These are phyloP conservation scores for Neolamprologus longior DNA, from an alignment of 2,113 vertebrate genomes.

Conservation along the genomic window DNA sequence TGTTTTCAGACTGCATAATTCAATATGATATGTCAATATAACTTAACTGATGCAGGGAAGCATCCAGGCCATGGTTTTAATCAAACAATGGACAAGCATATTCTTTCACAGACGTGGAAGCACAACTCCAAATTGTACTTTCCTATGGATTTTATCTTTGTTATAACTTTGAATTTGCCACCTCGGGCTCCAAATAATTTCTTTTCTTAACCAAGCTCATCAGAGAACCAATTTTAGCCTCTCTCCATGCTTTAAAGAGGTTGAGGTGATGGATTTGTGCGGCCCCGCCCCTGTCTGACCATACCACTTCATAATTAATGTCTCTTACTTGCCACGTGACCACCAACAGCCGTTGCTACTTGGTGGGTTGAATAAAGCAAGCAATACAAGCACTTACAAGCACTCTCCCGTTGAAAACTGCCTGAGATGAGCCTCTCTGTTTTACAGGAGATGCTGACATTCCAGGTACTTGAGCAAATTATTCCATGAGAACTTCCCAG, in stretches of 20 bases:
- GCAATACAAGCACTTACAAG: background rate
- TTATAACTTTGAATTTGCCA: background rate
- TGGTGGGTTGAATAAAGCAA: background rate
- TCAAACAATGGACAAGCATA: slow-evolving; percentile 8
- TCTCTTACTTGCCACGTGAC: background rate
- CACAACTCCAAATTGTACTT: slow-evolving; percentile 3
- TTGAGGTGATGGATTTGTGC: background rate
- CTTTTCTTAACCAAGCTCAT: background rate
- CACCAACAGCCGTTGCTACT: background rate
- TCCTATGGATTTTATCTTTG: background rate
- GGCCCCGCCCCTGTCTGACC: background rate
- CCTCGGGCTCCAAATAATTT: background rate
- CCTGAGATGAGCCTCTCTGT: background rate
- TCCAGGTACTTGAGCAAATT: background rate
- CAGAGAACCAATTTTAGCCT: background rate
- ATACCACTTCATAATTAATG: background rate
- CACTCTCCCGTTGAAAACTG: background rate
- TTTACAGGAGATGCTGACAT: background rate
- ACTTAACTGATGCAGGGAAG: slow-evolving; percentile 5
- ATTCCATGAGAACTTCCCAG: background rate
- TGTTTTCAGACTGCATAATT: slow-evolving; percentile 10
- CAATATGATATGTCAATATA: slow-evolving; percentile 12
- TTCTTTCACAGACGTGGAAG: background rate
- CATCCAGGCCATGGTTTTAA: slow-evolving; percentile 8
- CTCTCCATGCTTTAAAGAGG: background rate